phyloP scores from a whole-genome alignment of 2,797 vertebrate genomes.

The Lates japonicus region DNA sequence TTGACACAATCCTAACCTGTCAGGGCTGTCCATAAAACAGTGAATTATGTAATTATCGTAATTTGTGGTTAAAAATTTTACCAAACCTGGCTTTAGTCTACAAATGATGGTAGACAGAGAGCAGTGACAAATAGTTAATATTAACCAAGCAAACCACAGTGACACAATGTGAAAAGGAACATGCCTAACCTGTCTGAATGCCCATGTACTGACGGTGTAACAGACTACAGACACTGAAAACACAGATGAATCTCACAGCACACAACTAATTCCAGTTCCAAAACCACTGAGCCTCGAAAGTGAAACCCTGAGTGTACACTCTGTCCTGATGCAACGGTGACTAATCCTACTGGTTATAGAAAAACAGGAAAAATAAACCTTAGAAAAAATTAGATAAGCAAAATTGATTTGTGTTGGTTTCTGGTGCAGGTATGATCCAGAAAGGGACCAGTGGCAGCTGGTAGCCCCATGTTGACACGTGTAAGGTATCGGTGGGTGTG shows the following conservation, averaged over 20 bases:
- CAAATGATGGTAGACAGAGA: constrained; percentile 2
- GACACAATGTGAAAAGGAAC: constrained; percentile 13
- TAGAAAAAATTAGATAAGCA: neutral
- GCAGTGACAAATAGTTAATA: neutral
- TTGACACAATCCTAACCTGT: neutral
- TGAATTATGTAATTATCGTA: constrained; percentile 4
- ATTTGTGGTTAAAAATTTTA: constrained; percentile 25
- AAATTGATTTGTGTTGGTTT: neutral
- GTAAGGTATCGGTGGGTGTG: constrained; percentile 95
- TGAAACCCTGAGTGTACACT: neutral
- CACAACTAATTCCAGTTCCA: neutral
- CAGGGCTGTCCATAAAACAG: neutral
- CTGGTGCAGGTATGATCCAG: constrained; percentile 92
- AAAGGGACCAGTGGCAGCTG: constrained; percentile 91
- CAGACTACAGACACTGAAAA: neutral
- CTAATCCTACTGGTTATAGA: neutral
- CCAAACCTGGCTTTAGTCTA: constrained; percentile 13
- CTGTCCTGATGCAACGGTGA: neutral
- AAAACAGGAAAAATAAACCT: neutral
- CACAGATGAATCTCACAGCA: neutral
- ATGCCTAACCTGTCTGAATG: constrained; percentile 2
- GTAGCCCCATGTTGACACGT: constrained; percentile 92
- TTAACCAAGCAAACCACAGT: neutral
- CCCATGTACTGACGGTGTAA: neutral
- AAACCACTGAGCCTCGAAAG: neutral